These are phyloP conservation scores for Cantharis rustica DNA, from an alignment of 2,888 invertebrate species.

Conservation along the genomic window DNA sequence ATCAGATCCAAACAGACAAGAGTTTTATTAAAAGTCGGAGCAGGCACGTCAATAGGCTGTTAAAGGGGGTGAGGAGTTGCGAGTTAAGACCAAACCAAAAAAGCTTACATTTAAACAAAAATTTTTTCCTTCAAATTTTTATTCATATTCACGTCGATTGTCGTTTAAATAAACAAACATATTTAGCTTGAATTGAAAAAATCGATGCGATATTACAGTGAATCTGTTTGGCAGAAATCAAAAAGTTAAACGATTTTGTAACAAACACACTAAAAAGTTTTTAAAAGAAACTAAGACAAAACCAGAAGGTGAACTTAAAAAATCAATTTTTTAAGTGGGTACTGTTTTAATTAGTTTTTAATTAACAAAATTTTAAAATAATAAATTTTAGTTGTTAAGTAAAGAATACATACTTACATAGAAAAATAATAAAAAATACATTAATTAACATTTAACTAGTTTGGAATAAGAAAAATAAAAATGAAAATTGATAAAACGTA, in stretches of 20 bases:
- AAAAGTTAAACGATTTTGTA: not conserved
- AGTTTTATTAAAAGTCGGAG: slow-evolving; percentile 62
- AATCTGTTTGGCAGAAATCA: not conserved
- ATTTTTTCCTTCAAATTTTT: not conserved
- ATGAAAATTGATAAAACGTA: too few relatives aligned
- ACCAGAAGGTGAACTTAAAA: too few relatives aligned
- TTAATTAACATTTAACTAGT: too few relatives aligned
- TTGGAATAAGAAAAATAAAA: too few relatives aligned
- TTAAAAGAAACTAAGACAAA: not conserved
- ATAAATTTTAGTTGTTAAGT: too few relatives aligned
- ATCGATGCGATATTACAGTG: not conserved
- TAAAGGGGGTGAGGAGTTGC: slow-evolving; percentile 33
- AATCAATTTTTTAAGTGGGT: too few relatives aligned
- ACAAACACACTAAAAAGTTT: not conserved
- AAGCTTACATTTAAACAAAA: slow-evolving; percentile 25
- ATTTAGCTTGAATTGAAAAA: not conserved
- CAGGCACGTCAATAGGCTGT: slow-evolving; percentile 56
- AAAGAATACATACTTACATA: too few relatives aligned
- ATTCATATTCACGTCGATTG: not conserved
- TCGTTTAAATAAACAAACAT: not conserved
- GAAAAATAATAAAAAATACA: too few relatives aligned
- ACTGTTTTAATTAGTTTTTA: too few relatives aligned
- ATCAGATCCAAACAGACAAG: slow-evolving; percentile 63
- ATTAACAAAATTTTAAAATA: too few relatives aligned
- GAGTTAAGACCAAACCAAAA: slow-evolving; percentile 26